Evolutionary conservation across 2,113 vertebrate genomes (phyloP).

Genomic region (Sander vitreus): DNA sequence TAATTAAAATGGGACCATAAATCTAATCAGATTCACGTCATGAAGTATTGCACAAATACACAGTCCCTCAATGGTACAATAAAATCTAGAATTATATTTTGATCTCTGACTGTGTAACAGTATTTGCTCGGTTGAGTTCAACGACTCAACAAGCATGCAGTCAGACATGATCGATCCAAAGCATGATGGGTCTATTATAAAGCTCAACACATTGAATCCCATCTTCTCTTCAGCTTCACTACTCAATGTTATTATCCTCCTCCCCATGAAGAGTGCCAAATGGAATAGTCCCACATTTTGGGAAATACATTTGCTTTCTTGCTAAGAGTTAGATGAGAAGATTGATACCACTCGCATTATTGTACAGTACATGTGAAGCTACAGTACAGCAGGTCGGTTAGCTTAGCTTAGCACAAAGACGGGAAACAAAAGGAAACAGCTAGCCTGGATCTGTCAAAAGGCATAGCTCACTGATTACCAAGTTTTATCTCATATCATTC

Average conservation of each 20-base stretch:
- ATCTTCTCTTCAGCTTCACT: neutral
- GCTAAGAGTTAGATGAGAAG: neutral
- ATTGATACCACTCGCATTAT: neutral
- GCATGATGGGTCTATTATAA: neutral
- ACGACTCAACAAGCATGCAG: neutral
- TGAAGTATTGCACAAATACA: too few species aligned
- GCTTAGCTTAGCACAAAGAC: slow-evolving; percentile 5
- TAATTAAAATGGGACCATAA: neutral
- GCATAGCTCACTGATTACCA: neutral
- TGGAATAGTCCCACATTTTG: neutral
- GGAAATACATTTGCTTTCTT: neutral
- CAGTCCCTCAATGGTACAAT: neutral
- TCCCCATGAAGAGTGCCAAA: neutral
- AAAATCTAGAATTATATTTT: slow-evolving; percentile 2
- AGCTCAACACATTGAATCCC: neutral
- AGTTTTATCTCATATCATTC: neutral
- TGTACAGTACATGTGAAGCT: neutral
- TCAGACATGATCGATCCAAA: slow-evolving; percentile 4
- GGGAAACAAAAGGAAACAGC: neutral
- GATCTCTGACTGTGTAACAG: neutral
- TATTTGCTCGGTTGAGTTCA: slow-evolving; percentile 21
- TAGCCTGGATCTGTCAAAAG: neutral
- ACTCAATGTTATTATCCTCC: neutral
- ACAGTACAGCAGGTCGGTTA: neutral
- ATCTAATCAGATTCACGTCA: neutral